Base-by-base conservation (phyloP, 2,113 vertebrate genomes). In the Ceratotherium simum region DNA sequence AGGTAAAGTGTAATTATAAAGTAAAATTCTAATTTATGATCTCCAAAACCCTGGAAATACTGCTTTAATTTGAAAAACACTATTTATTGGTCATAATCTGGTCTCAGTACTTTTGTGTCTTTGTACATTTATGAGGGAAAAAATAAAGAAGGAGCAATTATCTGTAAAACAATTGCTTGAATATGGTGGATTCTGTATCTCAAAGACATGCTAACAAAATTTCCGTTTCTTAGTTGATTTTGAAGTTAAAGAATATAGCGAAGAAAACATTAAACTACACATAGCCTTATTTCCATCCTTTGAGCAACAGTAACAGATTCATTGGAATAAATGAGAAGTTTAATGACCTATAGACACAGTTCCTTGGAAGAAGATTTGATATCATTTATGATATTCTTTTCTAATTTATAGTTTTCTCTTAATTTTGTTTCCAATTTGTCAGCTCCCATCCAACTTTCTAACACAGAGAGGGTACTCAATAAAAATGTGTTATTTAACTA, bases 151-250 rank as follows among this genome's bases (percentile, higher is more conserved):
- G 9, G 21, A 65, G 10, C 23, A 90, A 39, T 64, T 56, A 70
- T 33, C 8, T 70, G 20, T 70, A 81, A 96, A 92, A 88, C 65
- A 39, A 93, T 78, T 78, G 2, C 5, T 88, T 62, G 54, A 46
- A 79, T 70, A 79, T 3, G 39, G 25, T n/a, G 8, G 25, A 92
- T 58, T 89, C 14, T 79, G 3, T 76, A 42, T 23, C 42, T 64
- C 42, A 88, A 95, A 62, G 21, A 64, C 8, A 60, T 16, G 42
- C 14, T 2, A 76, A 23, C 1, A 64, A 72, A 48, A 70, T 8
- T 83, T 86, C 6, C 31, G 82, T 95, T 78, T 85, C 64, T 91
- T 36, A 62, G 73, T 80, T 79, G 25, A 65, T 93, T 79, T 27
- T 72, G 62, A 58, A 31, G 8, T 29, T 78, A 64, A 86, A 31